A percentile compares a stretch with the other conserved stretches of the same genome.
Conservation (phyloP, 2,888 invertebrate genomes). For the Byasa hedistus region DNA sequence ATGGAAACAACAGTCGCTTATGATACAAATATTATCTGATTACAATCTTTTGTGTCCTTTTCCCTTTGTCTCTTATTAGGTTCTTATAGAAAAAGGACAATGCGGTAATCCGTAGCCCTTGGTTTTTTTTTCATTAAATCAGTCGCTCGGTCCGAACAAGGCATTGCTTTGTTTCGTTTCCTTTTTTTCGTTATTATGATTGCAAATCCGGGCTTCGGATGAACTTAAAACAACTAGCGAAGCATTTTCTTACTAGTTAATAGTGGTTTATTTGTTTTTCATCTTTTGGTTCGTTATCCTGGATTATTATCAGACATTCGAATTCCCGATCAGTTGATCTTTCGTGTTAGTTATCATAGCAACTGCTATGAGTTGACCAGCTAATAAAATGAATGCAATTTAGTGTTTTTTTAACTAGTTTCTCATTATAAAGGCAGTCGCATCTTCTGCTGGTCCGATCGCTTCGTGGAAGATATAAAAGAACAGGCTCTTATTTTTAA, state of each 20-base stretch:
- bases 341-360: too few relatives aligned
- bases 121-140: constrained; percentile 25
- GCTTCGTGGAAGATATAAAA: too few relatives aligned
- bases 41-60: constrained; percentile 33
- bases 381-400: too few relatives aligned
- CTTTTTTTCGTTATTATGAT: constrained; percentile 13
- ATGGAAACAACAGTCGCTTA: constrained; percentile 15
- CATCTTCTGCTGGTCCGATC: too few relatives aligned
- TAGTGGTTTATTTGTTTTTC: not conserved
- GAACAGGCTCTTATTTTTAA: too few relatives aligned
- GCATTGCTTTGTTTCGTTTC: constrained; percentile 14
- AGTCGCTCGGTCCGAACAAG: not conserved
- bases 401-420: too few relatives aligned
- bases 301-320: not conserved
- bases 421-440: too few relatives aligned
- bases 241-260: not conserved
- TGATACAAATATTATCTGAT: constrained; percentile 31
- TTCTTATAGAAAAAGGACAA: constrained; percentile 26
- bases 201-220: constrained; percentile 1
- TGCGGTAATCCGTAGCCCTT: constrained; percentile 16
- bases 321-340: not conserved
- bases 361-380: too few relatives aligned
- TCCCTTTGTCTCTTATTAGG: constrained; percentile 34
- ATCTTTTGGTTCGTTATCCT: not conserved
- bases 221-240: not conserved